Percentiles rank a stretch among this genome's conserved stretches.
phyloP scores from a whole-genome alignment of 1,140 invertebrate species.

The Cecropterus lyciades region DNA sequence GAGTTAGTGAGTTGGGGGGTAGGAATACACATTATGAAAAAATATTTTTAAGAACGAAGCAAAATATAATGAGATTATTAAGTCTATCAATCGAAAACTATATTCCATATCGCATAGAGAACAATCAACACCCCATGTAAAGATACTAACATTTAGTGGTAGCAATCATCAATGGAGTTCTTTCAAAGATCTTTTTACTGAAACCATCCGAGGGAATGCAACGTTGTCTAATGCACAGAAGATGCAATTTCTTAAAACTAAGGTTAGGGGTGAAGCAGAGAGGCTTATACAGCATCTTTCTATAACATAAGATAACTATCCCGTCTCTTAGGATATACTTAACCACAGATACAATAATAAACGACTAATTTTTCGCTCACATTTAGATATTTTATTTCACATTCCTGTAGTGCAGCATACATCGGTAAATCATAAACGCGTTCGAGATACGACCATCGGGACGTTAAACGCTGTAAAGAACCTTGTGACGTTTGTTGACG shows the following conservation, averaged over 20 bases:
- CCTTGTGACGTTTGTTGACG: constrained; percentile 5
- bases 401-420: background rate
- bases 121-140: constrained; percentile 9
- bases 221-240: constrained; percentile 2
- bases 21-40: constrained; percentile 13
- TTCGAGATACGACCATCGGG: constrained; percentile 15
- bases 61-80: constrained; percentile 20
- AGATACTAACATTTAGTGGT: constrained; percentile 24
- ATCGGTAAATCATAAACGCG: constrained; percentile 1
- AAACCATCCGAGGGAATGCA: constrained; percentile 6
- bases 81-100: constrained; percentile 31
- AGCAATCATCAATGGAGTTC: constrained; percentile 14
- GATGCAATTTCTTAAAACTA: constrained; percentile 27
- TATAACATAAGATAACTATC: background rate
- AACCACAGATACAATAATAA: constrained; percentile 12
- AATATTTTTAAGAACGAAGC: constrained; percentile 18
- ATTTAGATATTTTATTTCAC: background rate
- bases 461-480: constrained; percentile 11
- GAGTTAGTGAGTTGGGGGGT: constrained; percentile 27
- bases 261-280: constrained; percentile 40
- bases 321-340: constrained; percentile 5
- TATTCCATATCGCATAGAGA: constrained; percentile 21
- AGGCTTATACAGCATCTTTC: background rate
- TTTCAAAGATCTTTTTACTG: constrained; percentile 6
- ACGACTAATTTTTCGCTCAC: background rate